Evolutionary conservation across 2,113 vertebrate species (phyloP).

Genomic region (Thalassarche chlororhynchos): DNA sequence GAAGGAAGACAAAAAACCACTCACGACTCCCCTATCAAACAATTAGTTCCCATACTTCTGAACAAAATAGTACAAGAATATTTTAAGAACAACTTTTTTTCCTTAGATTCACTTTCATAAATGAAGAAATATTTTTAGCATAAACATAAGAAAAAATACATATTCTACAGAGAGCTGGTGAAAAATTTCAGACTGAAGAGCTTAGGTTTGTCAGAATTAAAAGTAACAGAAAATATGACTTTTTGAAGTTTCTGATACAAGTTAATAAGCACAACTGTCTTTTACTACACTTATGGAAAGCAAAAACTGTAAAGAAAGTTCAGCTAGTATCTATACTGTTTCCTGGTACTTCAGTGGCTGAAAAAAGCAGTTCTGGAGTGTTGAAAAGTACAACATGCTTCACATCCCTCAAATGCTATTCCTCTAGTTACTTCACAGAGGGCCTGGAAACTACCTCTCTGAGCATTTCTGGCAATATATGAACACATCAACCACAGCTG

Average conservation of each 20-base stretch:
- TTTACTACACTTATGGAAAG: neutral
- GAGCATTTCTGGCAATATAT: neutral
- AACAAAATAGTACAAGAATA: neutral
- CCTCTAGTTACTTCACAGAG: neutral
- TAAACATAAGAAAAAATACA: neutral
- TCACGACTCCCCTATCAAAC: accelerated
- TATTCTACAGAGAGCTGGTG: neutral
- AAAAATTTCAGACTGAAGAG: neutral
- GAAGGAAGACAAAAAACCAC: neutral
- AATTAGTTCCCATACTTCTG: neutral
- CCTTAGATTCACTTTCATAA: neutral
- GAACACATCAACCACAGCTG: neutral
- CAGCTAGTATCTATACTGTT: neutral
- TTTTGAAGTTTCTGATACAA: neutral
- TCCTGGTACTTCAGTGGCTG: neutral
- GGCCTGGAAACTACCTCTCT: neutral
- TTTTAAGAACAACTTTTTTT: neutral
- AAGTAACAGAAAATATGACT: neutral
- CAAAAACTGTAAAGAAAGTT: neutral
- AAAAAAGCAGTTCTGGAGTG: neutral
- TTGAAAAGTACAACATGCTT: neutral
- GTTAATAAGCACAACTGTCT: neutral
- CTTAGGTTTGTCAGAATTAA: neutral
- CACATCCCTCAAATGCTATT: neutral
- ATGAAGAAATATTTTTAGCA: neutral